Conservation (phyloP, 2,888 invertebrate species). For the Neoascia interrupta region DNA sequence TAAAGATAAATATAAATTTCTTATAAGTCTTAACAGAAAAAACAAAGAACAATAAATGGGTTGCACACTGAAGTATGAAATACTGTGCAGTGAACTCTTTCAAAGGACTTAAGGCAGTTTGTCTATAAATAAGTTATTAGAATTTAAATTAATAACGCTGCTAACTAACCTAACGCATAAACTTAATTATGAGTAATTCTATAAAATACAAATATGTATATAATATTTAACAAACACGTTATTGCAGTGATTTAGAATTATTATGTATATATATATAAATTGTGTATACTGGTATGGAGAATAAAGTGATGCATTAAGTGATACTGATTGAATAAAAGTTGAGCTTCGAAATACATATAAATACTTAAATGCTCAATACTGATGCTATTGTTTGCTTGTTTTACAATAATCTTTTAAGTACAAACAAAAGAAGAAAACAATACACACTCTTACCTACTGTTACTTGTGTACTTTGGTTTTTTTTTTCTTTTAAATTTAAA, state of each 20-base stretch:
- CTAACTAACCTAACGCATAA: slow-evolving; percentile 50
- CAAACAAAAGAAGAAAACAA: slow-evolving; percentile 15
- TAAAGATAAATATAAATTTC: slow-evolving; percentile 34
- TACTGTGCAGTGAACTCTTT: slow-evolving; percentile 50
- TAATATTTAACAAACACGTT: slow-evolving; percentile 34
- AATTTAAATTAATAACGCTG: slow-evolving; percentile 46
- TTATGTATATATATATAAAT: slow-evolving; percentile 7
- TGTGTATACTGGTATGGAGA: slow-evolving; percentile 38
- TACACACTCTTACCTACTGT: slow-evolving; percentile 36
- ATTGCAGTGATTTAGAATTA: slow-evolving; percentile 36
- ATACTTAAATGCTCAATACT: slow-evolving; percentile 38
- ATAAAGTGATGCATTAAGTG: slow-evolving; percentile 61
- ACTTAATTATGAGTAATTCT: slow-evolving; percentile 31
- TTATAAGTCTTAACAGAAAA: slow-evolving; percentile 16
- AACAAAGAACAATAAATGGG: no score
- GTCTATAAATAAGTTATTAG: slow-evolving; percentile 50
- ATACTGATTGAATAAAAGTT: slow-evolving; percentile 42
- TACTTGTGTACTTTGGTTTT: slow-evolving; percentile 64
- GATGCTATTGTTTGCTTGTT: slow-evolving; percentile 18
- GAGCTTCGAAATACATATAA: slow-evolving; percentile 44
- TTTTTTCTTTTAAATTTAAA: slow-evolving; percentile 27
- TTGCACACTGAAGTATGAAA: slow-evolving; percentile 29
- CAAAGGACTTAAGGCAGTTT: slow-evolving; percentile 62
- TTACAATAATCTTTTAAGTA: slow-evolving; percentile 25
- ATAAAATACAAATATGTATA: slow-evolving; percentile 19